phyloP scores from a whole-genome alignment of 92 coral and sea anemone genomes.

The Zoanthus sansibaricus region DNA sequence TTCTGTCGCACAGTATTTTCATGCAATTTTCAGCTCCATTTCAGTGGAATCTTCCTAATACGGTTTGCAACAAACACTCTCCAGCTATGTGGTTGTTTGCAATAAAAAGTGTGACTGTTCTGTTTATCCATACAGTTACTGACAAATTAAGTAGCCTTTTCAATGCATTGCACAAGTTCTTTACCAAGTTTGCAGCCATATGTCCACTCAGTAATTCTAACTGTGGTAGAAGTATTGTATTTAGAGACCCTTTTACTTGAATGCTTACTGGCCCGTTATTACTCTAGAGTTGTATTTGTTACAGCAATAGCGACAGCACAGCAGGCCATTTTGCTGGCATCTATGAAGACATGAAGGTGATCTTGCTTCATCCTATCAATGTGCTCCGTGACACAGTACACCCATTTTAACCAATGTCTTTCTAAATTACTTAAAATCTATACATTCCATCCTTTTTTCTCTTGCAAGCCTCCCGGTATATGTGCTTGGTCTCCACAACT shows the following conservation, averaged over 20 bases:
- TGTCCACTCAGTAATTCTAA: not conserved
- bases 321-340: constrained; percentile 58
- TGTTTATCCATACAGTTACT: constrained; percentile 37
- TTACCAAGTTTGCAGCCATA: constrained; percentile 28
- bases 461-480: constrained; percentile 11
- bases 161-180: constrained; percentile 51
- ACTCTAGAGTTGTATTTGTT: not conserved
- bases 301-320: constrained; percentile 45
- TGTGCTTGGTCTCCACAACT: constrained; percentile 24
- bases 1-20: too few relatives aligned
- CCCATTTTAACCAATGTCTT: constrained; percentile 11
- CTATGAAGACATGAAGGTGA: constrained; percentile 59
- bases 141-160: constrained; percentile 35
- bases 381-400: constrained; percentile 12
- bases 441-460: too few relatives aligned
- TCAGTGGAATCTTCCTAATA: too few relatives aligned
- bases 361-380: constrained; percentile 25
- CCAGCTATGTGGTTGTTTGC: constrained; percentile 33
- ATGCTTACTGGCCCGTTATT: not conserved
- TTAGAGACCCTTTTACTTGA: not conserved
- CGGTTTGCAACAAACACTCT: too few relatives aligned
- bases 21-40: too few relatives aligned
- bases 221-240: not conserved
- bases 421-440: too few relatives aligned
- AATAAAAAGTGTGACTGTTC: constrained; percentile 16